phyloP scores from a whole-genome alignment of 2,888 invertebrate species.

The Criorhina ranunculi region DNA sequence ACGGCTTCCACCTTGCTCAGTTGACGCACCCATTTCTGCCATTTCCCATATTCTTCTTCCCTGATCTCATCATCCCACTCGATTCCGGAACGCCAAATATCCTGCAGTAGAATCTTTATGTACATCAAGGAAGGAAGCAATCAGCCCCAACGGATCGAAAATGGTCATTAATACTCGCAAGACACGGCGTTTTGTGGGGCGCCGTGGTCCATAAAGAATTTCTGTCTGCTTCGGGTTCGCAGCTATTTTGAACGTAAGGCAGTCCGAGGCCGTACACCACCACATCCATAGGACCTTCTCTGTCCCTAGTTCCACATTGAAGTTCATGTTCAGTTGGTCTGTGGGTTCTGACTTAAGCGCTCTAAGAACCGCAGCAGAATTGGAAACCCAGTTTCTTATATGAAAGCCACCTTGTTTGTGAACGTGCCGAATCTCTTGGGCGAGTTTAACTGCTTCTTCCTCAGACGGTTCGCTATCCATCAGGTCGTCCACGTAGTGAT shows the following conservation, averaged over 20 bases:
- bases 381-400: conserved; percentile 75
- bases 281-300: conserved; percentile 60
- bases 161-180: background rate
- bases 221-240: background rate
- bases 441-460: conserved; percentile 62
- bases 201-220: background rate
- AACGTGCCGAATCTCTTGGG: conserved; percentile 59
- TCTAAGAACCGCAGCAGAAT: background rate
- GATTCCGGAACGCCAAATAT: background rate
- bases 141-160: conserved; percentile 2
- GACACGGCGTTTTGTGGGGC: conserved; percentile 46
- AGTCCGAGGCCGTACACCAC: conserved; percentile 48
- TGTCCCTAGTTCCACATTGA: conserved; percentile 8
- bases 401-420: conserved; percentile 64
- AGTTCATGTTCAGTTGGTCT: conserved; percentile 1
- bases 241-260: conserved; percentile 39
- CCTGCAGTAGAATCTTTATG: background rate
- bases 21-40: background rate
- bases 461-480: conserved; percentile 70
- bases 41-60: background rate
- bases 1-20: background rate
- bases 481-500: conserved; percentile 79
- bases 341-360: background rate
- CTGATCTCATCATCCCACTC: background rate
- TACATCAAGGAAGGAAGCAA: background rate